A percentile compares a stretch with the other conserved stretches of the same genome.
Conservation (phyloP, 2,888 invertebrate genomes). For the Sisyra nigra region DNA sequence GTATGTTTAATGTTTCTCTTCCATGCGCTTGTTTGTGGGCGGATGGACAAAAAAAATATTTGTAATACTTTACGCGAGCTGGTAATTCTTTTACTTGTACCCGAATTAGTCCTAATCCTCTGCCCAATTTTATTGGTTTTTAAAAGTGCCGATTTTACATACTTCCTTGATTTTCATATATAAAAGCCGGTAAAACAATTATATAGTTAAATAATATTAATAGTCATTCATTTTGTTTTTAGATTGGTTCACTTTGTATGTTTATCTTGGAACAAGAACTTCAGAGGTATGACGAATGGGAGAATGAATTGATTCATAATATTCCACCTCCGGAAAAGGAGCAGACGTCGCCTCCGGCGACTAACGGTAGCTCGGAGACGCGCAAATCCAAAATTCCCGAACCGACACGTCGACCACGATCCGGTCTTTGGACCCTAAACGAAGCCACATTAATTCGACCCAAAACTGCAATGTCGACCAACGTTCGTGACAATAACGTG, state of each 20-base stretch:
- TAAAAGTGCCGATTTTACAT: too few species aligned
- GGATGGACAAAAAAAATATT: too few species aligned
- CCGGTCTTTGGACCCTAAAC: conserved; percentile 32
- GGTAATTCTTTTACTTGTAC: too few species aligned
- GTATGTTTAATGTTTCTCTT: too few species aligned
- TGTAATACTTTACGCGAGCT: too few species aligned
- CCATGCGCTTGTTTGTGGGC: too few species aligned
- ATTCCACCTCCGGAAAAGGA: conserved; percentile 26
- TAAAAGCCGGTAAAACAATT: too few species aligned
- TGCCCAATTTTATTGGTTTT: too few species aligned
- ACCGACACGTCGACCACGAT: conserved; percentile 48
- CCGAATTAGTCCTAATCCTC: too few species aligned
- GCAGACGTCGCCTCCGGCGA: conserved; percentile 28
- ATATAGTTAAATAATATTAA: too few species aligned
- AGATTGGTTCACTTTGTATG: conserved; percentile 94
- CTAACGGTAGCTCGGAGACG: conserved; percentile 30
- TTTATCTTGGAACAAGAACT: conserved; percentile 92
- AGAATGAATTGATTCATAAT: conserved; percentile 48
- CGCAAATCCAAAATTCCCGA: conserved; percentile 56
- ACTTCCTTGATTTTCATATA: too few species aligned
- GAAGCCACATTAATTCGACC: conserved; percentile 23
- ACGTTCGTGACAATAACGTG: conserved; percentile 13
- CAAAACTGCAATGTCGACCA: conserved; percentile 21
- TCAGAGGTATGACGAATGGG: conserved; percentile 86
- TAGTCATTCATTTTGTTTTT: conserved; percentile 8